A percentile compares a stretch with the other conserved stretches of the same genome.
These are phyloP conservation scores for Gandaritis pyraliata DNA, from an alignment of 2,888 invertebrate species.

Conservation along the genomic window DNA sequence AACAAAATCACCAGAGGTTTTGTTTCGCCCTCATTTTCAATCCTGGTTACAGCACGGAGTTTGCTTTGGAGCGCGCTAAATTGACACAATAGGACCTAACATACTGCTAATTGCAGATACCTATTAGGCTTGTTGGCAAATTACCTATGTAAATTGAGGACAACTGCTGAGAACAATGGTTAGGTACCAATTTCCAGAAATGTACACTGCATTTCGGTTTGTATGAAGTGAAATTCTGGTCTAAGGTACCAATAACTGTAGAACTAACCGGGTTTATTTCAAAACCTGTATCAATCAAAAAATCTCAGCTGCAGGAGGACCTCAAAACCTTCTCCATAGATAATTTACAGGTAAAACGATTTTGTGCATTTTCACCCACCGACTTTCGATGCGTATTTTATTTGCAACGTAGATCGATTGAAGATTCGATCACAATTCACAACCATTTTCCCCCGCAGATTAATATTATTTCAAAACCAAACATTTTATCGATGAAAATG, in stretches of 20 bases:
- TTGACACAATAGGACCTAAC: slow-evolving; percentile 41
- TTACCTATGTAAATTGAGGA: slow-evolving; percentile 35
- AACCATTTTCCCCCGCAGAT: too few species aligned
- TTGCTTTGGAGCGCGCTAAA: slow-evolving; percentile 24
- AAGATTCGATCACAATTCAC: too few species aligned
- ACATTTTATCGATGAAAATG: too few species aligned
- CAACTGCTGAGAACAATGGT: slow-evolving; percentile 29
- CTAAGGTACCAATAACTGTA: neutral
- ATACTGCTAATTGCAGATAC: slow-evolving; percentile 40
- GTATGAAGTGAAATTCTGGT: slow-evolving; percentile 3
- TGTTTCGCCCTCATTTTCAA: neutral
- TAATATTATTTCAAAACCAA: too few species aligned
- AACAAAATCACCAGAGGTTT: neutral
- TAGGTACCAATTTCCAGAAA: slow-evolving; percentile 16
- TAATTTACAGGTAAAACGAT: too few species aligned
- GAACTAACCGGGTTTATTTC: neutral
- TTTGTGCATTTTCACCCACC: too few species aligned
- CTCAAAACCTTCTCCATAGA: too few species aligned
- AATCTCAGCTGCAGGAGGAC: too few species aligned
- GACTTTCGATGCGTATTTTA: too few species aligned
- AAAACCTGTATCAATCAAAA: too few species aligned
- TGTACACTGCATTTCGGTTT: slow-evolving; percentile 8
- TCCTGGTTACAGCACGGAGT: slow-evolving; percentile 12
- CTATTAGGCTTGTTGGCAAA: slow-evolving; percentile 38
- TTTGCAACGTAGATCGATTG: too few species aligned